A percentile compares a stretch with the other conserved stretches of the same genome.
These are phyloP conservation scores for Lordiphosa collinella DNA, from an alignment of 1,140 invertebrate genomes.

Conservation along the genomic window DNA sequence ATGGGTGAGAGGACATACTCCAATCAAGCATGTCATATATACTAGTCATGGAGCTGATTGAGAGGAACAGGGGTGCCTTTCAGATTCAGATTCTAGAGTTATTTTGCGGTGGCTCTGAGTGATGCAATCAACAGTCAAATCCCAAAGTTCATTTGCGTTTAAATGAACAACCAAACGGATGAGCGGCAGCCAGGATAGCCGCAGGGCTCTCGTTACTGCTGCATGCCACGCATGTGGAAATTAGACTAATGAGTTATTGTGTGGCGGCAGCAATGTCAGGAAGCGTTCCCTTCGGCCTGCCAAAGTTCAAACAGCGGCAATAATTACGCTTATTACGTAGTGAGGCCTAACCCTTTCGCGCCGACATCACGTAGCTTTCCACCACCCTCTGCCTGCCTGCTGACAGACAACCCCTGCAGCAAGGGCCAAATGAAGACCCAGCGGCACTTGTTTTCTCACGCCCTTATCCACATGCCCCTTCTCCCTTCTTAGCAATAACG, in stretches of 20 bases:
- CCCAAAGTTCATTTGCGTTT: slow-evolving; percentile 65
- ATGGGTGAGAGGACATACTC: background rate
- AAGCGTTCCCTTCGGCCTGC: slow-evolving; percentile 17
- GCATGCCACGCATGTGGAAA: slow-evolving; percentile 20
- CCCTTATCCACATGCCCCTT: background rate
- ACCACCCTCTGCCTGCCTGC: background rate
- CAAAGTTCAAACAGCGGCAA: slow-evolving; percentile 58
- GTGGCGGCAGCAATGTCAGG: slow-evolving; percentile 6
- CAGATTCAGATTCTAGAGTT: slow-evolving; percentile 7
- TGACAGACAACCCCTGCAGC: slow-evolving; percentile 34
- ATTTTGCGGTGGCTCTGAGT: background rate
- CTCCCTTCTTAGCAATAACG: too few relatives aligned
- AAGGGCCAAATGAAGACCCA: slow-evolving; percentile 47
- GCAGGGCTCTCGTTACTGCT: slow-evolving; percentile 5
- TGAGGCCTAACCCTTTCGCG: slow-evolving; percentile 30
- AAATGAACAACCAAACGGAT: slow-evolving; percentile 43
- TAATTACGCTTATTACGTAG: slow-evolving; percentile 59
- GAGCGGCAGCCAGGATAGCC: background rate
- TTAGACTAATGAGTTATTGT: slow-evolving; percentile 71
- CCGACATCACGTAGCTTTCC: slow-evolving; percentile 11
- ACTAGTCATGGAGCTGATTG: slow-evolving; percentile 1
- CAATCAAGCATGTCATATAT: background rate
- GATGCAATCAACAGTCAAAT: slow-evolving; percentile 43
- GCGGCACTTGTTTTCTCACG: slow-evolving; percentile 42
- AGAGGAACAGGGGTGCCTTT: background rate